Conservation (phyloP, 2,888 invertebrate genomes). For the Sesia apiformis region DNA sequence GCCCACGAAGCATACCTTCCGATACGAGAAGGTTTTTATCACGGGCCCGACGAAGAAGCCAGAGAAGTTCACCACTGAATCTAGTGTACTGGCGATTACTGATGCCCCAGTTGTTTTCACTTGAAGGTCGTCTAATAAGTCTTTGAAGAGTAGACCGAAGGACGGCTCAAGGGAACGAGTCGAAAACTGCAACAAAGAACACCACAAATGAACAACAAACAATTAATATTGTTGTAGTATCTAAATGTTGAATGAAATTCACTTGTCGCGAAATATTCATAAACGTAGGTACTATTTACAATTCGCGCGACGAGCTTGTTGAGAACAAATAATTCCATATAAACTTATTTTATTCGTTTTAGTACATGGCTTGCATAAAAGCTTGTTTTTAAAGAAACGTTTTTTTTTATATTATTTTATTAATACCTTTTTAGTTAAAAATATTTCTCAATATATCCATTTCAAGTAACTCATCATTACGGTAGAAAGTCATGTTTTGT, state of each 20-base stretch:
- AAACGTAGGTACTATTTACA: background rate
- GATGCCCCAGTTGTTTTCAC: conserved; percentile 85
- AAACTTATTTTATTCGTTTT: background rate
- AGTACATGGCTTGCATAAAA: no score
- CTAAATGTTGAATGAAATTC: background rate
- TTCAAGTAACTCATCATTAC: no score
- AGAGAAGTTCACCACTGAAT: conserved; percentile 85
- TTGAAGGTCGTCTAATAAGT: conserved; percentile 78
- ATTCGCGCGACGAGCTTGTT: background rate
- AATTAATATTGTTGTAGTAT: background rate
- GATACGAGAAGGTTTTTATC: conserved; percentile 82
- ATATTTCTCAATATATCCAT: no score
- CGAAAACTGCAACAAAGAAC: conserved; percentile 76
- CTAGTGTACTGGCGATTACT: conserved; percentile 83
- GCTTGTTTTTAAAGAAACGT: no score
- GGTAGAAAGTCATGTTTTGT: no score
- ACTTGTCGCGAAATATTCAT: no score
- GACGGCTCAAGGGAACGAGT: conserved; percentile 87
- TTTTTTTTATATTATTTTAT: no score
- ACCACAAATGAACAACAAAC: background rate
- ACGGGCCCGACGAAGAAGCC: conserved; percentile 85
- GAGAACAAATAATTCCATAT: background rate
- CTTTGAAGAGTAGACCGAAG: conserved; percentile 86
- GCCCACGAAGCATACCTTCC: conserved; percentile 81
- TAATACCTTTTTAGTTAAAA: no score